Evolutionary conservation across 1,140 invertebrate genomes (phyloP), one percentile per base, ranked within the genome.

Genomic region (Cotesia vestalis): DNA sequence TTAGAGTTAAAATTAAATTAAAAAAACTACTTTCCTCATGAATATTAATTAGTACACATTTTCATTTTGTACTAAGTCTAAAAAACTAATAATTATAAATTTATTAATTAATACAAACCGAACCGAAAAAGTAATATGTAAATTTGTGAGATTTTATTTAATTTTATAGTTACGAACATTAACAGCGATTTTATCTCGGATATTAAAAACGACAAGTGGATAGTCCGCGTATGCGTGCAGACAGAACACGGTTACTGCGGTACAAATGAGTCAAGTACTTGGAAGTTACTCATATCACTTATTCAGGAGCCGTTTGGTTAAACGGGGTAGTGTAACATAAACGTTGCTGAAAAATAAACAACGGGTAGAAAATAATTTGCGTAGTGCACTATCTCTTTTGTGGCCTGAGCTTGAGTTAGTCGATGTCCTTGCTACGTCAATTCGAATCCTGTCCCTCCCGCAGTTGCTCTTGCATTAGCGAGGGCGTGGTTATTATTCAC

Each of bases 391-490:
- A 60, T 74, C 69, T 69, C 80, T 81, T 59, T 81, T 81, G 79
- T 80, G 77, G 71, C 73, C 62, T 36, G 76, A 40, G 53, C 72
- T 60, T 6, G 40, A 46, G 76, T 73, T 72, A 81, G 77, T 78
- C 75, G 81, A 80, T 78, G 81, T 83, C 80, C 81, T 83, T 83
- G 81, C 80, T 67, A 53, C 76, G 72, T 72, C 78, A 79, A 82
- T 83, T 82, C 80, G 76, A 80, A 80, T 81, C 78, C 78, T 78
- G 79, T 80, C 69, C 66, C 79, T 61, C 51, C 62, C 51, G 40
- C 20, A 14, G 17, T n/a, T 51, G 73, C 27, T 69, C 68, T 52
- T 46, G 57, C 75, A 79, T 81, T 81, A 82, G 80, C 76, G 79
- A 82, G 80, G 81, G 81, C 80, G 81, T 83, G 81, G 81, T 81